Base-by-base conservation (phyloP, 2,888 invertebrate genomes). In the Sepioteuthis lessoniana region DNA sequence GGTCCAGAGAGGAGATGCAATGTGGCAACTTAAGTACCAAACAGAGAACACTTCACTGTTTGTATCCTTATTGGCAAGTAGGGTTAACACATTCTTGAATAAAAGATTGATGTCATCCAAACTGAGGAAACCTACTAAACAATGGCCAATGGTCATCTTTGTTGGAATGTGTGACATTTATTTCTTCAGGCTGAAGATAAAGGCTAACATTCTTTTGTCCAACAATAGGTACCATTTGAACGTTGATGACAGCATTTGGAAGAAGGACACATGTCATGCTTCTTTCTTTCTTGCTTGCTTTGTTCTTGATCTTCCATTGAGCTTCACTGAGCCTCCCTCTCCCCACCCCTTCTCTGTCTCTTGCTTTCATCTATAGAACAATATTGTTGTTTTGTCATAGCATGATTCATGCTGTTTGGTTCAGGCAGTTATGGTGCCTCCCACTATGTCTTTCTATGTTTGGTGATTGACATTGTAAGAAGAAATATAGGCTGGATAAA, bases 51-150 rank as follows among this genome's bases (percentile, higher is more conserved):
- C 76, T 76, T 76, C 76, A 76, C n/a, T 76, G n/a, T 16, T n/a
- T 76, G 76, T 76, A 76, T 76, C 76, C n/a, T 76, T 76, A 16
- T 13, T n/a, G 19, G 76, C 76, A 76, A 76, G 76, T 76, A 76
- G 76, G 76, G n/a, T 76, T 76, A 76, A 35, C 76, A 35, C n/a
- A n/a, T 76, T 76, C n/a, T 76, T 76, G 76, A 76, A 76, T 76
- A 76, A 76, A 76, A 76, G 76, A 76, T 76, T 76, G 76, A 76
- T n/a, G 76, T 76, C 76, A 76, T 76, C n/a, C n/a, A 76, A 76
- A 76, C 76, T 35, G 76, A 76, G 76, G 76, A 76, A 16, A 76
- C 76, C n/a, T 35, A 76, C 76, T 76, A 76, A 76, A 76, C 76
- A 76, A 76, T 76, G n/a, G 76, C 76, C 76, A 76, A 76, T 76